Evolutionary conservation across 2,888 invertebrate genomes (phyloP), one percentile per base, ranked within the genome.

Genomic region (Caenorhabditis panamensis): DNA sequence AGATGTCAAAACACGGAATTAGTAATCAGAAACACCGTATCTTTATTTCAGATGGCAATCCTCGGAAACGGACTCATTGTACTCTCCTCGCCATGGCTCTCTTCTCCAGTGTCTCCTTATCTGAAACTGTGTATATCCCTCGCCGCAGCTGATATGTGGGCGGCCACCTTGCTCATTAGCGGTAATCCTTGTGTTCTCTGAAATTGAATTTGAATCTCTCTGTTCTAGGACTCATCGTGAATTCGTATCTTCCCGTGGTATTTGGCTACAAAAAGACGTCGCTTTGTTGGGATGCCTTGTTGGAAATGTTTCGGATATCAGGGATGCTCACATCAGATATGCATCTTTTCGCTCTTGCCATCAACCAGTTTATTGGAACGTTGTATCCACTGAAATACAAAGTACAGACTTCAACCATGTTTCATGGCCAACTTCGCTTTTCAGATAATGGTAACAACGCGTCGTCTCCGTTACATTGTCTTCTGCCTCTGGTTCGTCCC

Each of bases 271-370:
- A 78, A 26, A 63, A 85, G 78, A 63, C 82, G 63, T 80, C 88
- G 13, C 62, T 85, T 64, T 90, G 87, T 58, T 75, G 69, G 62
- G 84, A 85, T 63, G 86, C 86, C 1, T 53, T 84, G 26, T 54
- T 87, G 9, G 87, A 84, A 58, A 87, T 89, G 59, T 87, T 89
- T 56, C 84, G 89, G n/a, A 85, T 89, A 31, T 76, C 86, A 6
- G 89, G 88, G 41, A 89, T 89, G 89, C 83, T 89, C 20, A 90
- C 89, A 8, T 89, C 89, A 6, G 88, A 89, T 80, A 81, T 89
- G 69, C 89, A 89, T 62, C 82, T 89, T 0, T 89, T 89, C 54
- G 89, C 89, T 3, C 69, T 89, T 31, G 89, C 89, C 2, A 84
- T 88, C 49, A 89, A 90, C 69, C 89, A 89, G 54, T 89, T 88